These are phyloP conservation scores for Willowsia nigromaculata DNA, from an alignment of 2,888 invertebrate species.

Conservation along the genomic window DNA sequence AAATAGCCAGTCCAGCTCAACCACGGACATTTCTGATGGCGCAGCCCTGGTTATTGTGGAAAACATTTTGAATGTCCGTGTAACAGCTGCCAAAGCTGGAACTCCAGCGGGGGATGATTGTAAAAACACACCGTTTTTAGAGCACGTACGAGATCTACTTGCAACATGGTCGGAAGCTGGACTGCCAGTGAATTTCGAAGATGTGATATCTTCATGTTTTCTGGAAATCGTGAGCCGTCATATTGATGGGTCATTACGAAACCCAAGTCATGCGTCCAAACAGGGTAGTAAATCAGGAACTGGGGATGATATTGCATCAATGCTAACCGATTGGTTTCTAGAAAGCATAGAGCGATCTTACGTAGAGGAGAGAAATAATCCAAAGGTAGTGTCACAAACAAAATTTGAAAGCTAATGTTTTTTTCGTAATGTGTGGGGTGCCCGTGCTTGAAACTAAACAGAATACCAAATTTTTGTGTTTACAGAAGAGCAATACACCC, in stretches of 20 bases:
- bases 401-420: not conserved
- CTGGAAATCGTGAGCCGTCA: conserved; percentile 76
- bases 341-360: conserved; percentile 76
- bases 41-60: conserved; percentile 67
- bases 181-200: conserved; percentile 68
- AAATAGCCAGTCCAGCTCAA: conserved; percentile 41
- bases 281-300: not conserved
- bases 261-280: conserved; percentile 43
- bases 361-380: conserved; percentile 74
- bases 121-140: conserved; percentile 61
- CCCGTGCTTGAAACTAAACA: not conserved
- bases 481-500: conserved; percentile 86
- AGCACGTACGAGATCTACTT: conserved; percentile 59
- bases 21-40: conserved; percentile 61
- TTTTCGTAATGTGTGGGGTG: not conserved
- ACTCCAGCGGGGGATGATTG: not conserved
- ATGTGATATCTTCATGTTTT: conserved; percentile 73
- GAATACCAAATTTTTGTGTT: not conserved
- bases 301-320: conserved; percentile 59
- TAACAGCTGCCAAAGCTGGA: conserved; percentile 13
- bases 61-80: conserved; percentile 74
- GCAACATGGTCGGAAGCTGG: conserved; percentile 42
- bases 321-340: conserved; percentile 76
- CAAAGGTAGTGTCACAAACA: conserved; percentile 70
- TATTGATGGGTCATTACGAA: conserved; percentile 65